Conservation (phyloP, 35 echinoderm and acorn worm genomes). For the Holothuria glaberrima region DNA sequence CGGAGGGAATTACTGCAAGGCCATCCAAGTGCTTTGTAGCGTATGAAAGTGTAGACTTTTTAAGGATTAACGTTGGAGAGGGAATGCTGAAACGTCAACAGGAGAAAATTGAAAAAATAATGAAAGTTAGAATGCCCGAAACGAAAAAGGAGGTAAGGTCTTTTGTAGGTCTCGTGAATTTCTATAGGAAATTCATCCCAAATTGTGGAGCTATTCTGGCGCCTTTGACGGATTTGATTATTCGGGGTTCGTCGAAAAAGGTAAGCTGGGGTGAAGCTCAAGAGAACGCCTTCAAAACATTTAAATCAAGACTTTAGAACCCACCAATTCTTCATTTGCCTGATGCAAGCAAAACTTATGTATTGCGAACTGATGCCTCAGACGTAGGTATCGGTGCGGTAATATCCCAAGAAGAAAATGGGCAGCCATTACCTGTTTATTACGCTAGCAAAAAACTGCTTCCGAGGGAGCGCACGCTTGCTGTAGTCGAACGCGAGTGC, state of each 20-base stretch:
- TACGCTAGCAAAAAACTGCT: slow-evolving; percentile 41
- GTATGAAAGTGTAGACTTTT: slow-evolving; percentile 17
- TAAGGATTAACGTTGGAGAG: neutral
- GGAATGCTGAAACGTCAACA: neutral
- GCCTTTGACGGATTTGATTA: slow-evolving; percentile 57
- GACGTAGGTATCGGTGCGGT: slow-evolving; percentile 17
- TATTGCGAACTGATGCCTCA: slow-evolving; percentile 43
- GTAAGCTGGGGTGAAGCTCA: slow-evolving; percentile 42
- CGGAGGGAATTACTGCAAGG: neutral
- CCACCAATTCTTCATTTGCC: slow-evolving; percentile 41
- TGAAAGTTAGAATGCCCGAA: neutral
- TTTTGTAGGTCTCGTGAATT: slow-evolving; percentile 12
- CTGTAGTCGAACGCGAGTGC: slow-evolving; percentile 26
- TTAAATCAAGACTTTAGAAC: slow-evolving; percentile 16
- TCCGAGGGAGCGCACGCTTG: neutral
- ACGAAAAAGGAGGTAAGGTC: slow-evolving; percentile 53
- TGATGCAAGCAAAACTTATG: neutral
- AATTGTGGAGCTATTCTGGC: slow-evolving; percentile 25
- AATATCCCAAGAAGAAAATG: neutral
- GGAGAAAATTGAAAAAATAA: neutral
- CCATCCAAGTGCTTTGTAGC: neutral
- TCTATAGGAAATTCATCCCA: slow-evolving; percentile 53
- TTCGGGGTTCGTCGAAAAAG: neutral
- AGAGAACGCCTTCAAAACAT: slow-evolving; percentile 1
- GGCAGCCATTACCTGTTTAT: neutral